Percentiles rank a stretch among this genome's conserved stretches.
These are phyloP conservation scores for Zophobas atratus DNA, from an alignment of 1,140 invertebrate species.

Conservation along the genomic window DNA sequence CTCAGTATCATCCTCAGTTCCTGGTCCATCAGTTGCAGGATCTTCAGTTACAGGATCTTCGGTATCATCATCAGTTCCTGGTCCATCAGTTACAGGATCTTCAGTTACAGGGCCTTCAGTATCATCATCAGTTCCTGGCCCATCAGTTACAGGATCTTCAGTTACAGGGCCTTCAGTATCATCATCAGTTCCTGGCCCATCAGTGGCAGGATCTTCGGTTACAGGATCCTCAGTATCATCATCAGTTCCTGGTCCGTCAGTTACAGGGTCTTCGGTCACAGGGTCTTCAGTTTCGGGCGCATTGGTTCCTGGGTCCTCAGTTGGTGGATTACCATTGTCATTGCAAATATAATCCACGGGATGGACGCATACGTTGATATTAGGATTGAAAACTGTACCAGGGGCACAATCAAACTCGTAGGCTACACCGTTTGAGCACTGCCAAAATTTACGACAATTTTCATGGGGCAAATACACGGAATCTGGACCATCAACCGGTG, in stretches of 20 bases:
- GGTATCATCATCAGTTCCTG: not conserved
- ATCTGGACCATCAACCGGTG: constrained; percentile 49
- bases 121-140: too few species aligned
- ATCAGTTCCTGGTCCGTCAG: too few species aligned
- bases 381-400: constrained; percentile 71
- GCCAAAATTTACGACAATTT: constrained; percentile 74
- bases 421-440: constrained; percentile 71
- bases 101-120: too few species aligned
- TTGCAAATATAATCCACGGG: constrained; percentile 47
- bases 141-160: too few species aligned
- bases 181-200: too few species aligned
- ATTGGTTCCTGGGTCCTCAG: not conserved
- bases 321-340: not conserved
- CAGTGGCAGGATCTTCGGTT: too few species aligned
- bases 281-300: not conserved
- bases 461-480: constrained; percentile 52
- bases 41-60: too few species aligned
- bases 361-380: constrained; percentile 72
- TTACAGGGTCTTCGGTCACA: too few species aligned
- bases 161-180: too few species aligned
- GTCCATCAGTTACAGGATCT: too few species aligned
- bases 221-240: too few species aligned
- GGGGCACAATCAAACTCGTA: constrained; percentile 69
- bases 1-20: not conserved
- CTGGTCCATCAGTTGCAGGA: too few species aligned